phyloP scores from a whole-genome alignment of 2,113 vertebrate genomes.

The Coregonus clupeaformis region DNA sequence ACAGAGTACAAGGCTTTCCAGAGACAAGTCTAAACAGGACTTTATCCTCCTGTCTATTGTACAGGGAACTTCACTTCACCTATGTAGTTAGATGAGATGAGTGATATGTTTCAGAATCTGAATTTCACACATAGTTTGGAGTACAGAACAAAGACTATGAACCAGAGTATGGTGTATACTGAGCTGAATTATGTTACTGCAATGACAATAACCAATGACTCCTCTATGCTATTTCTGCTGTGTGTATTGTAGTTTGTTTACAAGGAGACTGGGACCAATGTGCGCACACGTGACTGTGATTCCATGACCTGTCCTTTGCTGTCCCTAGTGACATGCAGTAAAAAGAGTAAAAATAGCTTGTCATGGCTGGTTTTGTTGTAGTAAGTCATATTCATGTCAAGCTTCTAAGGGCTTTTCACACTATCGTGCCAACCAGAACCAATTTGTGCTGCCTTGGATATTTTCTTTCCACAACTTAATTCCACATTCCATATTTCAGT shows the following conservation, averaged over 20 bases:
- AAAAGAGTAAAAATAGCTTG: conserved; percentile 58
- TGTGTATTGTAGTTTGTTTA: not conserved
- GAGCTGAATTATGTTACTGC: not conserved
- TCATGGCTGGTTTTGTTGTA: not conserved
- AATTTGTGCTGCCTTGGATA: too few relatives aligned
- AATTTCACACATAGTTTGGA: not conserved
- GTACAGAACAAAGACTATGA: not conserved
- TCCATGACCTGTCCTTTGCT: conserved; percentile 45
- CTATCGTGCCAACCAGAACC: not conserved
- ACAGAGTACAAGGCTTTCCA: not conserved
- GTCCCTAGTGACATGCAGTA: conserved; percentile 57
- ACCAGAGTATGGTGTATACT: not conserved
- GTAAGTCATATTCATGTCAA: not conserved
- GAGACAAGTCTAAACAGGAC: conserved; percentile 33
- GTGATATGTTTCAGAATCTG: not conserved
- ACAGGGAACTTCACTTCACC: not conserved
- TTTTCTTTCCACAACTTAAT: too few relatives aligned
- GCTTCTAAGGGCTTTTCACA: not conserved
- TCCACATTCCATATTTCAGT: too few relatives aligned
- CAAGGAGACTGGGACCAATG: not conserved
- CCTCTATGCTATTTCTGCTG: not conserved
- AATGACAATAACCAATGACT: not conserved
- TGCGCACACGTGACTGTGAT: conserved; percentile 23
- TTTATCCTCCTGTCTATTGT: not conserved
- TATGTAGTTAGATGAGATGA: not conserved